Evolutionary conservation across 2,113 vertebrate species (phyloP), one percentile per base, ranked within the genome.

Genomic region (Puntigrus tetrazona): DNA sequence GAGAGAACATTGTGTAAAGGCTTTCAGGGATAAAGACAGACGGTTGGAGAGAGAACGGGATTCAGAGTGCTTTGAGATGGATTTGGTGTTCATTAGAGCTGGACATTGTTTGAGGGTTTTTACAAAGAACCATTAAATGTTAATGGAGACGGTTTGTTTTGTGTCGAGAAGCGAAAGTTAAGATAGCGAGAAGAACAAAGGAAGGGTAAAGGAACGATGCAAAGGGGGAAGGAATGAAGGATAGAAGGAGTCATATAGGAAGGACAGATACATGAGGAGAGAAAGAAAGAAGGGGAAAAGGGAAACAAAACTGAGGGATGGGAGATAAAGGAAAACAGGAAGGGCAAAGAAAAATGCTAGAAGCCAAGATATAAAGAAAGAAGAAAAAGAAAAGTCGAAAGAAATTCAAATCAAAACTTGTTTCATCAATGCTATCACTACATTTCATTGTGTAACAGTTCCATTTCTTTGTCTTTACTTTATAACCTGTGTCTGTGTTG

Each of bases 91-190:
- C 89, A 86, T 27, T 76, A 78, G 87, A 70, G 79, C 82, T 87
- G 86, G 88, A 85, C 88, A 91, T 92, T 90, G 89, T 91, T 87
- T 87, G 57, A 85, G 85, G 85, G 82, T n/a, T 31, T 78, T 78
- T 82, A 82, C 86, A 43, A 85, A 87, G 86, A 75, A 85, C 90
- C 85, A 92, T 94, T 84, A 91, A 94, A 93, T 91, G 80, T 93
- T 93, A 92, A 93, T 92, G 31, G 1, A 52, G 34, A 88, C 50
- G 73, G 89, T 90, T 89, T 92, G 86, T 83, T 74, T 80, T 47
- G 69, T 84, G 84, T 69, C 27, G 43, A 18, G 52, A 55, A 55
- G 52, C 52, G 7, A 55, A 55, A 55, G 52, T 57, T 57, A 57
- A 57, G 52, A 57, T 57, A 57, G 52, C 1, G 20, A 57, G 52